These are phyloP conservation scores for Elgaria multicarinata DNA, from an alignment of 2,113 vertebrate species.

Conservation along the genomic window DNA sequence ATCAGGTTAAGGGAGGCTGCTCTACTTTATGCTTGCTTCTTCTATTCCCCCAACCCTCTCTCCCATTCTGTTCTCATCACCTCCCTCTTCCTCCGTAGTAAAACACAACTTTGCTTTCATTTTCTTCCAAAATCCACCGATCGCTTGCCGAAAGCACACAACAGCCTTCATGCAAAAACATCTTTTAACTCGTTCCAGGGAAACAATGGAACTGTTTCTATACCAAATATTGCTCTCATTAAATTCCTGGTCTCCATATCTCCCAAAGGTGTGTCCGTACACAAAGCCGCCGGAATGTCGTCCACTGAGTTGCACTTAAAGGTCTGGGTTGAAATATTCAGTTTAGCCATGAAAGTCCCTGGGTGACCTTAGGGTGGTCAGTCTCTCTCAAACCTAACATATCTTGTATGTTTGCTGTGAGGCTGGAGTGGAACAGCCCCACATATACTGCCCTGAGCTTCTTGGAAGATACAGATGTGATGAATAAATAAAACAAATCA, in stretches of 20 bases:
- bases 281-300: too few relatives aligned
- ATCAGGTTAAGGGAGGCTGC: not conserved
- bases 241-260: too few relatives aligned
- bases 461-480: not conserved
- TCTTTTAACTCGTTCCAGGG: constrained; percentile 3
- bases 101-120: not conserved
- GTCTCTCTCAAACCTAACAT: not conserved
- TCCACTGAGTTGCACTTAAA: too few relatives aligned
- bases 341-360: not conserved
- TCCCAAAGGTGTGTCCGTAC: not conserved
- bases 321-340: too few relatives aligned
- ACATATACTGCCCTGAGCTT: not conserved
- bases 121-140: not conserved
- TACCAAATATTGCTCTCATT: not conserved
- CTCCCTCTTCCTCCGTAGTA: not conserved
- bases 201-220: not conserved
- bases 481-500: not conserved
- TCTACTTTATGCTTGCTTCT: not conserved
- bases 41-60: fast-evolving
- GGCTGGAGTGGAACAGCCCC: too few relatives aligned
- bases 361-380: too few relatives aligned
- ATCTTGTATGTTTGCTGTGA: not conserved
- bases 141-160: not conserved
- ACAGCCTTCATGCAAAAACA: not conserved
- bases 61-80: not conserved